Percentiles rank a stretch among this genome's conserved stretches.
Conservation (phyloP, 2,113 vertebrate genomes). For the Sebastes schlegelii region DNA sequence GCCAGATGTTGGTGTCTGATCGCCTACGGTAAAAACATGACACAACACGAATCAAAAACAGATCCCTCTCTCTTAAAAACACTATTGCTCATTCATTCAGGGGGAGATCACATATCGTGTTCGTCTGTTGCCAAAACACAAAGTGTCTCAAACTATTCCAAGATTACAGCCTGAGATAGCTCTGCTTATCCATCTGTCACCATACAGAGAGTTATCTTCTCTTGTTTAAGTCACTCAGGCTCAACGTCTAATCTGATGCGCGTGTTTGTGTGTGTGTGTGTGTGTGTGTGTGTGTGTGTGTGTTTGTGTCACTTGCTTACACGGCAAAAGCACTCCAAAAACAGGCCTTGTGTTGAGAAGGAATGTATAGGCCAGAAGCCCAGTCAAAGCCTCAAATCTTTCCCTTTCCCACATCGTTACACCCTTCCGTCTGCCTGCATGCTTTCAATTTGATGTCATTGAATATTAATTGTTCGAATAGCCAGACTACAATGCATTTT, state of each 20-base stretch:
- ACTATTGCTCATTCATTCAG: conserved; percentile 76
- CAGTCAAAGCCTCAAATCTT: conserved; percentile 56
- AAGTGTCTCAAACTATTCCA: conserved; percentile 75
- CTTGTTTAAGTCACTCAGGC: conserved; percentile 76
- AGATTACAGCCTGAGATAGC: conserved; percentile 76
- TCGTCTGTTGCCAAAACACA: conserved; percentile 84
- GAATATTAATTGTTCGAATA: conserved; percentile 70
- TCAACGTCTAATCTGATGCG: conserved; percentile 69
- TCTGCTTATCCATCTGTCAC: conserved; percentile 78
- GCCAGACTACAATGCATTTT: neutral
- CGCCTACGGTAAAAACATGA: conserved; percentile 74
- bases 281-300: conserved; percentile 55
- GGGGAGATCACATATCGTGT: conserved; percentile 79
- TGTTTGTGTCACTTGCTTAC: conserved; percentile 49
- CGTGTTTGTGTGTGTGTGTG: conserved; percentile 55
- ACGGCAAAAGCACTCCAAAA: conserved; percentile 20
- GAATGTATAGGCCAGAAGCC: conserved; percentile 58
- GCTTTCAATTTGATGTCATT: conserved; percentile 61
- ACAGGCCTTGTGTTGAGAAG: conserved; percentile 33
- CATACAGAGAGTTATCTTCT: conserved; percentile 70
- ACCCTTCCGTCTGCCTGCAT: conserved; percentile 17
- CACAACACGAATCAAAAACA: conserved; percentile 77
- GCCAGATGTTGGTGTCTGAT: conserved; percentile 68
- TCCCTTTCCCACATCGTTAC: conserved; percentile 18
- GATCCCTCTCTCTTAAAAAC: conserved; percentile 71